These are phyloP conservation scores for Ceratoteleas bidentatus DNA, from an alignment of 1,140 invertebrate species.

Conservation along the genomic window DNA sequence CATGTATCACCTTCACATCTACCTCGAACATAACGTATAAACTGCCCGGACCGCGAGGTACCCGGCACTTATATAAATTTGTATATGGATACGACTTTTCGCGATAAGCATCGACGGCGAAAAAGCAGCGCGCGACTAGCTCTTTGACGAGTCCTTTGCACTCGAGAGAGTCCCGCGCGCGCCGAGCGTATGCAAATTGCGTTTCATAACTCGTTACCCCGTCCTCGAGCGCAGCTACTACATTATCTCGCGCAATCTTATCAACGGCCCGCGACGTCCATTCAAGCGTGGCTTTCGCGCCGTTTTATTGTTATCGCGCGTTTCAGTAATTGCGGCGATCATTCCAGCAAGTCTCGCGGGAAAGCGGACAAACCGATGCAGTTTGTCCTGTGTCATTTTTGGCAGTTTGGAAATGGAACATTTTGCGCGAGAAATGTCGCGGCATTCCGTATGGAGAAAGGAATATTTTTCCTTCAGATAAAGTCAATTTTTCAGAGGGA, in stretches of 20 bases:
- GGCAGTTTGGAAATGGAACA: too few relatives aligned
- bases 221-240: slow-evolving; percentile 46
- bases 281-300: slow-evolving; percentile 47
- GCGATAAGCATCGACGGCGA: slow-evolving; percentile 38
- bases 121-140: slow-evolving; percentile 4
- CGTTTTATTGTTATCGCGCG: slow-evolving; percentile 50
- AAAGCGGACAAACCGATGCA: too few relatives aligned
- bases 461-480: too few relatives aligned
- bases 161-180: slow-evolving; percentile 48
- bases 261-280: slow-evolving; percentile 31
- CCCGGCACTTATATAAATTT: too few relatives aligned
- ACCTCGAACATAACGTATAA: slow-evolving; percentile 21
- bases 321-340: slow-evolving; percentile 42
- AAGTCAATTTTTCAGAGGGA: too few relatives aligned
- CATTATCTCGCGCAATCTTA: slow-evolving; percentile 61
- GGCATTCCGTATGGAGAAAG: too few relatives aligned
- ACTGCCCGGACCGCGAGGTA: too few relatives aligned
- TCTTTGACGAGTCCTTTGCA: slow-evolving; percentile 43
- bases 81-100: slow-evolving; percentile 29
- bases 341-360: too few relatives aligned
- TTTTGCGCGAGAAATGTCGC: too few relatives aligned
- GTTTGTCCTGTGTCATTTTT: too few relatives aligned
- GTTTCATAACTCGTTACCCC: slow-evolving; percentile 75
- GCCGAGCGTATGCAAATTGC: slow-evolving; percentile 73
- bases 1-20: too few relatives aligned